A percentile compares a stretch with the other conserved stretches of the same genome.
Evolutionary conservation across 2,888 invertebrate genomes (phyloP).

Genomic region (Morpho achilles): DNA sequence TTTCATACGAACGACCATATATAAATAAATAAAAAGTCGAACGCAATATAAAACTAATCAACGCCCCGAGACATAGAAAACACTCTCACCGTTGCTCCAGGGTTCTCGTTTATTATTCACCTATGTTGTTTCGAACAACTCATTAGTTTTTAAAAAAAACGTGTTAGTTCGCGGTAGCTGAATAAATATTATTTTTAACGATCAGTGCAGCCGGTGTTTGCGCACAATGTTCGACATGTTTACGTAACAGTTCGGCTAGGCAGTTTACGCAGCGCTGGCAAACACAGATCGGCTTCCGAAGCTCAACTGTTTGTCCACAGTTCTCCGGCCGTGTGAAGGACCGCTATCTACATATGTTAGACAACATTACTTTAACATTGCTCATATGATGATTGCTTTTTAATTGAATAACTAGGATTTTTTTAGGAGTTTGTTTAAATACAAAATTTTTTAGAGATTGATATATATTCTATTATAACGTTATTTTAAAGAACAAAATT

Average conservation of each 20-base stretch:
- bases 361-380: slow-evolving; percentile 26
- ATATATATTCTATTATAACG: no score
- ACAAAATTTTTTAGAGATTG: background rate
- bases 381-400: slow-evolving; percentile 12
- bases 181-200: slow-evolving; percentile 75
- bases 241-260: slow-evolving; percentile 67
- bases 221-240: slow-evolving; percentile 43
- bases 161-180: slow-evolving; percentile 43
- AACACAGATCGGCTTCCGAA: slow-evolving; percentile 52
- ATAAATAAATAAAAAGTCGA: no score
- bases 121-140: slow-evolving; percentile 28
- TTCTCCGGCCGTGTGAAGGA: slow-evolving; percentile 39
- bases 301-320: slow-evolving; percentile 47
- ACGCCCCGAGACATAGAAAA: background rate
- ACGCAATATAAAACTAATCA: background rate
- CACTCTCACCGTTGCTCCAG: background rate
- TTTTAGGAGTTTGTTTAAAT: slow-evolving; percentile 8
- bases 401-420: slow-evolving; percentile 16
- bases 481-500: no score
- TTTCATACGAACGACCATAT: no score
- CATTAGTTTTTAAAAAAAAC: slow-evolving; percentile 25
- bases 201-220: slow-evolving; percentile 71
- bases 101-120: slow-evolving; percentile 5
- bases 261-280: slow-evolving; percentile 37
- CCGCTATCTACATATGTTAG: slow-evolving; percentile 38